A percentile compares a stretch with the other conserved stretches of the same genome.
phyloP scores from a whole-genome alignment of 2,888 invertebrate genomes.

The Platerodrilus igneus region DNA sequence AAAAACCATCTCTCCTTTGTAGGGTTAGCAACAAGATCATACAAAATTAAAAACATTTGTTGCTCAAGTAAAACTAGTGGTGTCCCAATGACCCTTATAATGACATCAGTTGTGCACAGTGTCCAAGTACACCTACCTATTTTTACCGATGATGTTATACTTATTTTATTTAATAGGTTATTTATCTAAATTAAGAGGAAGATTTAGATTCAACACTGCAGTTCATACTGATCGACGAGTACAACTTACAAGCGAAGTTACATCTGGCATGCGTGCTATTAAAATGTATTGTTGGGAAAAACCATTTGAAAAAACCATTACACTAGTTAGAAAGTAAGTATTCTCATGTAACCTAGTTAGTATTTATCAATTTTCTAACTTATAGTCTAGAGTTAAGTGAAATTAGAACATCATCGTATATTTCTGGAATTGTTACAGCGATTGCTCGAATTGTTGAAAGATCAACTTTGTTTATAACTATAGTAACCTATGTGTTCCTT shows the following conservation, averaged over 20 bases:
- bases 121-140: too few relatives aligned
- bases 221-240: slow-evolving; percentile 60
- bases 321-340: slow-evolving; percentile 57
- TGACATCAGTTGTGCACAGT: too few relatives aligned
- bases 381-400: slow-evolving; percentile 65
- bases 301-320: slow-evolving; percentile 61
- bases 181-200: slow-evolving; percentile 47
- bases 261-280: slow-evolving; percentile 67
- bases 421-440: slow-evolving; percentile 61
- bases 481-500: slow-evolving; percentile 69
- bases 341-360: too few relatives aligned
- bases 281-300: slow-evolving; percentile 78
- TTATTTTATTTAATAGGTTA: slow-evolving; percentile 45
- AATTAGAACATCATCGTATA: slow-evolving; percentile 61
- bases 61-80: too few relatives aligned
- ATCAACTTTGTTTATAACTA: slow-evolving; percentile 74
- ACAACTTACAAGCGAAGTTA: slow-evolving; percentile 68
- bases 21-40: too few relatives aligned
- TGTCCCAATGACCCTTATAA: too few relatives aligned
- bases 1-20: too few relatives aligned
- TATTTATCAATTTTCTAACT: slow-evolving; percentile 26
- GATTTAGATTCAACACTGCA: slow-evolving; percentile 48
- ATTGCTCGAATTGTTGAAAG: slow-evolving; percentile 77
- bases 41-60: too few relatives aligned
- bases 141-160: too few relatives aligned